A percentile compares a stretch with the other conserved stretches of the same genome.
phyloP scores from a whole-genome alignment of 1,140 invertebrate genomes.

The Cydia pomonella region DNA sequence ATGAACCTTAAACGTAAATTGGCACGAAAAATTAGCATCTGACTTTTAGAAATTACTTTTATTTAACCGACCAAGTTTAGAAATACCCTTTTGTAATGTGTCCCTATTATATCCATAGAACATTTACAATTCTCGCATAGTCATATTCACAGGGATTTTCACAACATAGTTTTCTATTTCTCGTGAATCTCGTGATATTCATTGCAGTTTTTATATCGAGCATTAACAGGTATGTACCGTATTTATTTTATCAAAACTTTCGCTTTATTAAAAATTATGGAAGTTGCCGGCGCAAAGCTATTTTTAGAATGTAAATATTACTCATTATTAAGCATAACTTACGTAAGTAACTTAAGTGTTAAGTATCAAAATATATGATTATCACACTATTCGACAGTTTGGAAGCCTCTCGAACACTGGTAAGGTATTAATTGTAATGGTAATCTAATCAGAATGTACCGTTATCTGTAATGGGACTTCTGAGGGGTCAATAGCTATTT shows the following conservation, averaged over 20 bases:
- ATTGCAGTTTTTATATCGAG: background rate
- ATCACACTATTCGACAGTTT: slow-evolving; percentile 7
- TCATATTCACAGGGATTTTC: background rate
- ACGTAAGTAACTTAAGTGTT: slow-evolving; percentile 14
- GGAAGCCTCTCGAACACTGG: background rate
- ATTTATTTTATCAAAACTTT: background rate
- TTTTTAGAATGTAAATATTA: slow-evolving; percentile 31
- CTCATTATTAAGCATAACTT: slow-evolving; percentile 23
- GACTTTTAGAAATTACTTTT: slow-evolving; percentile 34
- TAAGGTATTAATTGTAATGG: background rate
- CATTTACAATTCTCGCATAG: background rate
- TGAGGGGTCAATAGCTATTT: slow-evolving; percentile 4
- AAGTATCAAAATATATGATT: background rate
- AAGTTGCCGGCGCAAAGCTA: background rate
- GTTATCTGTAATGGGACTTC: slow-evolving; percentile 11
- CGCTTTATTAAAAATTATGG: background rate
- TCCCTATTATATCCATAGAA: background rate
- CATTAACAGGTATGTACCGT: slow-evolving; percentile 7
- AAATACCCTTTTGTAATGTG: background rate
- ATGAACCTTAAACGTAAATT: background rate
- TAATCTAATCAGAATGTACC: background rate
- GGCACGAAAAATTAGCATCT: background rate
- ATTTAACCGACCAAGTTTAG: slow-evolving; percentile 25
- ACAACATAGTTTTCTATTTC: background rate
- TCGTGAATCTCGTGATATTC: slow-evolving; percentile 1